phyloP scores from a whole-genome alignment of 2,113 vertebrate species.

The Urocitellus parryii region DNA sequence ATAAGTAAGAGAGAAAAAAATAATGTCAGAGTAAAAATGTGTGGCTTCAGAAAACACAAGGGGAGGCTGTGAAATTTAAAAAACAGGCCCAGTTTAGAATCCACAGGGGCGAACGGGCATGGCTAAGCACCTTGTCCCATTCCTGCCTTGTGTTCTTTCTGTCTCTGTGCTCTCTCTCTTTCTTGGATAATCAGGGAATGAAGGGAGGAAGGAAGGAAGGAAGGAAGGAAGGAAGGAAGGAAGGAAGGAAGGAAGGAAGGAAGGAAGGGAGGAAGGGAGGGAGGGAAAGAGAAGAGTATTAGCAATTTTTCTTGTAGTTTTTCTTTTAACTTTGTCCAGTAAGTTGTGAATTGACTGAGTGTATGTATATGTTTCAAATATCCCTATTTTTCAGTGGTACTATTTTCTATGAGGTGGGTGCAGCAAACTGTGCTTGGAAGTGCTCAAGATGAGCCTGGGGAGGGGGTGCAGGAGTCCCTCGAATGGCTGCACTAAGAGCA shows the following conservation, averaged over 20 bases:
- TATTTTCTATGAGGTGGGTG: not conserved
- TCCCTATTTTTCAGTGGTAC: not conserved
- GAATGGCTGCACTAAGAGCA: too few relatives aligned
- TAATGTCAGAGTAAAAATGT: not conserved
- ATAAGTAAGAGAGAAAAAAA: slow-evolving; percentile 58
- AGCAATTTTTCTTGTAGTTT: not conserved
- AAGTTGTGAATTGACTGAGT: not conserved
- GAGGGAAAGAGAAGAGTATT: accelerated
- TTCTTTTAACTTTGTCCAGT: not conserved
- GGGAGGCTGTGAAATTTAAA: not conserved
- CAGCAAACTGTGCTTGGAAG: not conserved
- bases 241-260: not conserved
- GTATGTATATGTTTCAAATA: not conserved
- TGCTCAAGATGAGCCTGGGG: not conserved
- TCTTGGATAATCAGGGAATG: not conserved
- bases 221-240: accelerated
- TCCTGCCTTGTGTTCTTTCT: not conserved
- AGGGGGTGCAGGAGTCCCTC: too few relatives aligned
- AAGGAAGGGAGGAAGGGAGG: accelerated
- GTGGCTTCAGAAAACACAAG: slow-evolving; percentile 19
- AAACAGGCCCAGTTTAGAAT: not conserved
- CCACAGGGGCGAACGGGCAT: not conserved
- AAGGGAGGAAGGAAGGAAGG: accelerated
- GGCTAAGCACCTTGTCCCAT: accelerated
- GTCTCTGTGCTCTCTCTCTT: not conserved